Percentiles rank a stretch among this genome's conserved stretches.
These are phyloP conservation scores for Jordanella pulchra DNA, from an alignment of 2,797 vertebrate genomes.

Conservation along the genomic window DNA sequence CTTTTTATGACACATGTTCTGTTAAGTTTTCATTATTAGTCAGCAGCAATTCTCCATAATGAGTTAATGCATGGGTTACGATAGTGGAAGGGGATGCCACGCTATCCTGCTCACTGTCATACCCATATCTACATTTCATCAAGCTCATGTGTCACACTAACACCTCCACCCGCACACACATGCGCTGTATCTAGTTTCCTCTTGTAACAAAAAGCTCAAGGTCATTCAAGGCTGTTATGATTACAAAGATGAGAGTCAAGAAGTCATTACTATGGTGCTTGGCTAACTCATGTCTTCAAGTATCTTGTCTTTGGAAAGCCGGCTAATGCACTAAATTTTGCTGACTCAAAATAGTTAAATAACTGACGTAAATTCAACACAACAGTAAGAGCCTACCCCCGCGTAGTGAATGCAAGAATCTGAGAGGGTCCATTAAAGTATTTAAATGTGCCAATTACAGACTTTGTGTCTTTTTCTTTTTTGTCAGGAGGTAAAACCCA, in stretches of 20 bases:
- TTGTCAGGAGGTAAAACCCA: slow-evolving; percentile 91
- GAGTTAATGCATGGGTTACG: slow-evolving; percentile 13
- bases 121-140: slow-evolving; percentile 51
- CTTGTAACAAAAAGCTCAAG: slow-evolving; percentile 54
- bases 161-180: neutral
- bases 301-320: neutral
- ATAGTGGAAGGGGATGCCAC: slow-evolving; percentile 37
- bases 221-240: slow-evolving; percentile 48
- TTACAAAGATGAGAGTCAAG: slow-evolving; percentile 35
- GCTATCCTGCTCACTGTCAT: slow-evolving; percentile 45
- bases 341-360: slow-evolving; percentile 29
- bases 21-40: slow-evolving; percentile 25
- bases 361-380: slow-evolving; percentile 21
- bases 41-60: slow-evolving; percentile 21
- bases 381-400: slow-evolving; percentile 4
- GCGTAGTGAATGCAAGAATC: neutral
- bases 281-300: slow-evolving; percentile 20
- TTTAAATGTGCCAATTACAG: neutral
- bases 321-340: slow-evolving; percentile 12
- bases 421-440: neutral
- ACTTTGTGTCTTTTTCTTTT: slow-evolving; percentile 1
- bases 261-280: slow-evolving; percentile 39
- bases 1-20: slow-evolving; percentile 17
- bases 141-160: slow-evolving; percentile 61
- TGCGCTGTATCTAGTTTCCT: slow-evolving; percentile 61